Conservation (phyloP, 2,797 vertebrate genomes). For the Neosilurus mollespiculum region DNA sequence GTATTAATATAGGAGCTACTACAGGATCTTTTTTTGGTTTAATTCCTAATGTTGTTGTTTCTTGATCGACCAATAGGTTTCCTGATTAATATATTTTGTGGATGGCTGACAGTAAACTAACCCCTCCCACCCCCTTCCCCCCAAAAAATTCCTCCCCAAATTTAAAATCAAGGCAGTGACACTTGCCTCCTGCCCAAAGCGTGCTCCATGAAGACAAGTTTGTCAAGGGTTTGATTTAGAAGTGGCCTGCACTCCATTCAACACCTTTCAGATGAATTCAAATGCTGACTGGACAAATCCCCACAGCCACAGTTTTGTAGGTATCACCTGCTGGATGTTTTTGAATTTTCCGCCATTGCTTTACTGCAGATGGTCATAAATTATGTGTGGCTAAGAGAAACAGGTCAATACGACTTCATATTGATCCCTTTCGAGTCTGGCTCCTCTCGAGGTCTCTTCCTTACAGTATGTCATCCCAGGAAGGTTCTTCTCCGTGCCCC, state of each 20-base stretch:
- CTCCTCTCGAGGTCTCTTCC: not conserved
- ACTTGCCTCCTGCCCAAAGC: no score
- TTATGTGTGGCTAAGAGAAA: not conserved
- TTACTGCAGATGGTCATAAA: not conserved
- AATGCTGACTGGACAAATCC: no score
- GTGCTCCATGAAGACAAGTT: no score
- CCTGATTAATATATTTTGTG: not conserved
- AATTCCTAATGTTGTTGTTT: not conserved
- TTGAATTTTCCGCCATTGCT: constrained; percentile 5
- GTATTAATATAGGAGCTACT: not conserved
- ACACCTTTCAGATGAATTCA: no score
- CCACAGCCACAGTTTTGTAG: no score
- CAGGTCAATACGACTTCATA: constrained; percentile 3
- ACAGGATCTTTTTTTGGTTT: not conserved
- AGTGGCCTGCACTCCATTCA: no score
- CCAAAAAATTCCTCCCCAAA: no score
- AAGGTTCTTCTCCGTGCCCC: not conserved
- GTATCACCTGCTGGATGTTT: not conserved
- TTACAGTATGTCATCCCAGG: not conserved
- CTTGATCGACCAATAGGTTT: not conserved
- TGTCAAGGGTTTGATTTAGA: no score
- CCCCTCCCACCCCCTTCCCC: no score
- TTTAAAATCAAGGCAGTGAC: no score
- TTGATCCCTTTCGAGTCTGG: not conserved
- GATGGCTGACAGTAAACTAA: no score